Conservation (phyloP, 2,113 vertebrate genomes). For the Epinephelus cyanopodus region DNA sequence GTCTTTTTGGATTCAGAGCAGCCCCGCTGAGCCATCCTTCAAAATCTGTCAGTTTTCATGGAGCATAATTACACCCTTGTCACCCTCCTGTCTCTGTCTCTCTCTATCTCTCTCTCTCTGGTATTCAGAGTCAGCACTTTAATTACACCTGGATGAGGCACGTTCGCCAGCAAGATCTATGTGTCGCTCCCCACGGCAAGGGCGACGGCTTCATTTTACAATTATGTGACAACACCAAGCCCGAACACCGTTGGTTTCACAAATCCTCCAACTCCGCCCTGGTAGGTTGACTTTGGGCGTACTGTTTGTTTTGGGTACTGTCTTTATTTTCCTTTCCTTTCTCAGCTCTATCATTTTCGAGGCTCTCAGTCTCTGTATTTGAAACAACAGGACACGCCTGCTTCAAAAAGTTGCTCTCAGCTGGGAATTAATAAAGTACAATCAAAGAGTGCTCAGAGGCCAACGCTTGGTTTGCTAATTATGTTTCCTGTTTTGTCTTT, state of each 20-base stretch:
- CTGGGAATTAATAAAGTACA: background rate
- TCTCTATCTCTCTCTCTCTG: background rate
- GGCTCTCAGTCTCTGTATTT: background rate
- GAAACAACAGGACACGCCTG: background rate
- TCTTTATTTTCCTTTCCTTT: slow-evolving; percentile 3
- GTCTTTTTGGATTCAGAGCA: slow-evolving; percentile 28
- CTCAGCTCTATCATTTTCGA: background rate
- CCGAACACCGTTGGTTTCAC: slow-evolving; percentile 88
- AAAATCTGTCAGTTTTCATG: slow-evolving; percentile 30
- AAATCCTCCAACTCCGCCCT: slow-evolving; percentile 81
- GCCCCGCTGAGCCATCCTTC: slow-evolving; percentile 10
- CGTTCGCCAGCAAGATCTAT: slow-evolving; percentile 86
- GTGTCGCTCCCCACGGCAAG: slow-evolving; percentile 71
- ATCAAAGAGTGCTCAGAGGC: slow-evolving; percentile 5
- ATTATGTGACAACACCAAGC: slow-evolving; percentile 82
- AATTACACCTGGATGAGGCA: slow-evolving; percentile 95
- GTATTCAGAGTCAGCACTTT: slow-evolving; percentile 89
- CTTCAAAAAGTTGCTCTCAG: background rate
- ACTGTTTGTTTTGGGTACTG: background rate
- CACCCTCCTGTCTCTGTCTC: background rate
- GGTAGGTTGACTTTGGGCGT: slow-evolving; percentile 81
- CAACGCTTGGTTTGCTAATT: slow-evolving; percentile 3
- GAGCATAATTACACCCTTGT: slow-evolving; percentile 47
- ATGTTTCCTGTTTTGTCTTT: slow-evolving; percentile 35
- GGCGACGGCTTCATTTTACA: slow-evolving; percentile 67